phyloP scores from a whole-genome alignment of 2,797 vertebrate genomes.

The Thaleichthys pacificus region DNA sequence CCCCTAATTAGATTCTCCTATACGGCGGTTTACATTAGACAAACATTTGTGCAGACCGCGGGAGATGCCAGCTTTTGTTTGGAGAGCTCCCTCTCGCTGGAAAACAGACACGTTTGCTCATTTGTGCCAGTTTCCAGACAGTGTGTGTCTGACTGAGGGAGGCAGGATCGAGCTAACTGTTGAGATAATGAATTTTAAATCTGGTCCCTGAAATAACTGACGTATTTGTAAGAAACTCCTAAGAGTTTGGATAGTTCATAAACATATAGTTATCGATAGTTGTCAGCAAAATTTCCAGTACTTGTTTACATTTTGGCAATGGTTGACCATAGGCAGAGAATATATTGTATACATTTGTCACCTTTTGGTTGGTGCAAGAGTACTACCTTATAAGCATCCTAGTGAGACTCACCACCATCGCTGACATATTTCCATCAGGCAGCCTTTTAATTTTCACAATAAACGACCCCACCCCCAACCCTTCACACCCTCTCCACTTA shows the following conservation, averaged over 20 bases:
- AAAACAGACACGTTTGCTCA: constrained; percentile 69
- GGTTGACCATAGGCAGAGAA: constrained; percentile 47
- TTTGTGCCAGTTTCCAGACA: constrained; percentile 70
- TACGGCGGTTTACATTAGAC: constrained; percentile 76
- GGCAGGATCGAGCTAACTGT: constrained; percentile 70
- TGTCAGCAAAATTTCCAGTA: constrained; percentile 54
- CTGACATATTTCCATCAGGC: constrained; percentile 82
- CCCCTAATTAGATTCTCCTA: constrained; percentile 77
- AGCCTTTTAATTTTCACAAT: constrained; percentile 86
- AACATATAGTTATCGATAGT: constrained; percentile 64
- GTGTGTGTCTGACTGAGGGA: constrained; percentile 55
- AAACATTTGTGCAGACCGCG: constrained; percentile 75
- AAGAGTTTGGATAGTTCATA: constrained; percentile 69
- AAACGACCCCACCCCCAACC: constrained; percentile 72
- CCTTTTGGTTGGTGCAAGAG: constrained; percentile 18
- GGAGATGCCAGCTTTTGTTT: constrained; percentile 78
- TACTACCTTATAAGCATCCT: constrained; percentile 59
- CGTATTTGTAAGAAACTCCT: constrained; percentile 64
- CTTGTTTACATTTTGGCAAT: constrained; percentile 54
- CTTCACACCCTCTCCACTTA: constrained; percentile 77
- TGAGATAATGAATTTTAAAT: constrained; percentile 78
- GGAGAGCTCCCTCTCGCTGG: constrained; percentile 56
- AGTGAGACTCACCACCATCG: constrained; percentile 62
- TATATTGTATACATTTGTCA: constrained; percentile 38
- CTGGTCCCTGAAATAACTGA: constrained; percentile 67